phyloP scores from a whole-genome alignment of 2,888 invertebrate genomes.

The Actias luna region DNA sequence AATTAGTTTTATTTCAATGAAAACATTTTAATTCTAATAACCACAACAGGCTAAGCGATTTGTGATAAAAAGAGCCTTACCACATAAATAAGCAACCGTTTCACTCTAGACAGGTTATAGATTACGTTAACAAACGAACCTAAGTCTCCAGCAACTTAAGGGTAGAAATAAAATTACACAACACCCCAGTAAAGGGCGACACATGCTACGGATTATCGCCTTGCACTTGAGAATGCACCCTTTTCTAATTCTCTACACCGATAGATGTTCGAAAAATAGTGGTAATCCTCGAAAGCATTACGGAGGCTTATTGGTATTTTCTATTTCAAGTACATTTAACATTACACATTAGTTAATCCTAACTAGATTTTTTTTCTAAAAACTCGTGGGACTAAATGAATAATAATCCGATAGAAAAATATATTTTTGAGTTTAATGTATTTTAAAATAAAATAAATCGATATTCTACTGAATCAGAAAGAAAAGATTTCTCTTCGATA shows the following conservation, averaged over 20 bases:
- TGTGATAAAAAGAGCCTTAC: background rate
- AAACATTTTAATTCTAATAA: too few relatives aligned
- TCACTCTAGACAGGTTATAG: conserved; percentile 38
- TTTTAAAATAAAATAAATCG: background rate
- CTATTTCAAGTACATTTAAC: conserved; percentile 68
- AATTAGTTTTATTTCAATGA: too few relatives aligned
- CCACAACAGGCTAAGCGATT: background rate
- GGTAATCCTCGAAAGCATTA: conserved; percentile 63
- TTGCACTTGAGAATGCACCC: conserved; percentile 73
- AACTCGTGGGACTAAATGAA: background rate
- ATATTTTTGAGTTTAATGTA: too few relatives aligned
- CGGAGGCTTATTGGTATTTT: conserved; percentile 70
- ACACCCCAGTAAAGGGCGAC: conserved; percentile 48
- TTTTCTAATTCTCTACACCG: conserved; percentile 41
- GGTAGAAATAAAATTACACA: conserved; percentile 66
- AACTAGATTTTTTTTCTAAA: conserved; percentile 28
- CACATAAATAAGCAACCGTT: conserved; percentile 19
- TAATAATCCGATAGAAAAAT: background rate
- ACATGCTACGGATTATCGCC: conserved; percentile 72
- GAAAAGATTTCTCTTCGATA: background rate
- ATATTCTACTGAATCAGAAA: background rate
- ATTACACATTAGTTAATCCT: conserved; percentile 68
- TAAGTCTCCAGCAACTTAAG: conserved; percentile 28
- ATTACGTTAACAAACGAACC: conserved; percentile 46
- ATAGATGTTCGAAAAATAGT: conserved; percentile 61